phyloP scores from a whole-genome alignment of 2,888 invertebrate species.

The Artemia sinica region DNA sequence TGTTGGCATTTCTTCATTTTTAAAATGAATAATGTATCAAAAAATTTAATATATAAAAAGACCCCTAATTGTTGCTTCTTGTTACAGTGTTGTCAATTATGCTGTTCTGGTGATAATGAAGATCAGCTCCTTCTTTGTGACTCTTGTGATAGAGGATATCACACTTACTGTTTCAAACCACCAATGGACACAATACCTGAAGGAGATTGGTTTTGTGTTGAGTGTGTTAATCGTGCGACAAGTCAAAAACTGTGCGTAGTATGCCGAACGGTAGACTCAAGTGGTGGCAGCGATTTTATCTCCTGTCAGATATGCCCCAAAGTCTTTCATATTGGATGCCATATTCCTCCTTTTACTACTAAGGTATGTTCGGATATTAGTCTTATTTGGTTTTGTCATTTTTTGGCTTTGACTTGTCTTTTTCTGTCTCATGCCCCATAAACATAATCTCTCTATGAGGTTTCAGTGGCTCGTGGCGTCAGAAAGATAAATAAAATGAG shows the following conservation, averaged over 20 bases:
- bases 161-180: conserved; percentile 96
- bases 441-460: too few relatives aligned
- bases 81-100: conserved; percentile 87
- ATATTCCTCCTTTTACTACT: conserved; percentile 57
- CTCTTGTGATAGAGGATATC: conserved; percentile 94
- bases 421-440: too few relatives aligned
- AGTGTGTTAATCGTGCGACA: conserved; percentile 48
- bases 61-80: conserved; percentile 22
- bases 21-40: neutral
- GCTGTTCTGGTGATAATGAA: conserved; percentile 86
- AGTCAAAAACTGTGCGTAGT: conserved; percentile 85
- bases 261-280: conserved; percentile 50
- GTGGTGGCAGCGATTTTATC: conserved; percentile 48
- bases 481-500: too few relatives aligned
- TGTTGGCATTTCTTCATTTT: neutral
- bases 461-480: too few relatives aligned
- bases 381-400: too few relatives aligned
- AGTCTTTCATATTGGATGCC: conserved; percentile 81
- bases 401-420: too few relatives aligned
- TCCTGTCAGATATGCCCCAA: conserved; percentile 77
- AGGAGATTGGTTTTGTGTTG: conserved; percentile 64
- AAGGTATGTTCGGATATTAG: conserved; percentile 37
- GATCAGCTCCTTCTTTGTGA: conserved; percentile 86
- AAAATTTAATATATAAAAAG: too few relatives aligned
- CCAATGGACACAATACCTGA: conserved; percentile 90